Base-by-base conservation (phyloP, 2,113 vertebrate species). In the Epinephelus moara region DNA sequence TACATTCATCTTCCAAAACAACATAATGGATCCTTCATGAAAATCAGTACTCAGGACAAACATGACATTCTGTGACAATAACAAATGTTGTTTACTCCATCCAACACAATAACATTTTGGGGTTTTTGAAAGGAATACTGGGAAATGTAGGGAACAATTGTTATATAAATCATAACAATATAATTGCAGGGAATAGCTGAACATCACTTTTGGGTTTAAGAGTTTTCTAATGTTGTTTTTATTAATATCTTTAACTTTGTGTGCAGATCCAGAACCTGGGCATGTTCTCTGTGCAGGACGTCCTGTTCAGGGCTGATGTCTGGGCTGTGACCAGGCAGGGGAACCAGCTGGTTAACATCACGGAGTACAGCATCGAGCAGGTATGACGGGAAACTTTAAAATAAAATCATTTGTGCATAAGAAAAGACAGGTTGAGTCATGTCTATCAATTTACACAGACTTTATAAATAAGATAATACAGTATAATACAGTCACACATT, bases 181-280 rank as follows among this genome's bases (percentile, higher is more conserved):
- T 23, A 23, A 56, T n/a, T 37, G 59, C 14, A 7, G 14, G 15
- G 18, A 30, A 10, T 27, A 18, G 6, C 4, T 6, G 21, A 3
- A 63, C 12, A 1, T 64, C 21, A 8, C 19, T 12, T n/a, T n/a
- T 12, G 21, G 7, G 61, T 4, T 66, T 15, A 6, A 37, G 8
- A 37, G 18, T 47, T 57, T 3, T 37, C 2, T n/a, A 0, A 13
- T n/a, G 1, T 9, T 33, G 27, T 70, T 23, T 78, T 45, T 45
- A 45, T 45, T 45, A 0, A 45, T 2, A 12, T 45, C 1, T 13
- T 15, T 6, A 0, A 13, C 7, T 21, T 0, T 37, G 4, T 9
- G 0, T 57, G 3, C 94, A 99, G 98, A 92, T 99, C 52, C 97
- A 97, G 88, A 99, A 99, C 85, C 79, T 98, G 88, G 97, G 97